Percentiles rank a stretch among this genome's conserved stretches.
Evolutionary conservation across 2,888 invertebrate genomes (phyloP).

Genomic region (Trissolcus brochymenae): DNA sequence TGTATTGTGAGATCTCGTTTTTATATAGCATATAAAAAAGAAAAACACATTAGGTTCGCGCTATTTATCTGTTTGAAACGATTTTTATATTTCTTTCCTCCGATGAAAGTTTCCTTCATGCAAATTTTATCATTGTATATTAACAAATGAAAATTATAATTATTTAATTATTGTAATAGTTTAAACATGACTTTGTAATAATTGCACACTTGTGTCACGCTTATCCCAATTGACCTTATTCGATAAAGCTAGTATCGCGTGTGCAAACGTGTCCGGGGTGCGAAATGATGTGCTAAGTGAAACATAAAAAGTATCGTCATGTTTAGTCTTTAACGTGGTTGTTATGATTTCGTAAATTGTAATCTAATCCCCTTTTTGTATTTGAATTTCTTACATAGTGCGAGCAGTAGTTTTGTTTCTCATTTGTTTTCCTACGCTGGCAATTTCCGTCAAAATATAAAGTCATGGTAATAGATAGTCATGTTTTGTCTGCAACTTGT

Average conservation of each 20-base stretch:
- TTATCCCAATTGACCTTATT: too few relatives aligned
- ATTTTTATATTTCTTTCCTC: too few relatives aligned
- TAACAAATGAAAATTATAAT: too few relatives aligned
- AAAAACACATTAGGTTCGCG: too few relatives aligned
- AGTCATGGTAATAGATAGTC: background rate
- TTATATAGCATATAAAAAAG: too few relatives aligned
- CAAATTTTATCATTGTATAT: too few relatives aligned
- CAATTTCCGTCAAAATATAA: constrained; percentile 9
- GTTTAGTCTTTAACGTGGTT: constrained; percentile 16
- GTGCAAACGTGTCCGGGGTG: background rate
- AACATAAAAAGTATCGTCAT: constrained; percentile 21
- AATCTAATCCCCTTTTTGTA: constrained; percentile 22
- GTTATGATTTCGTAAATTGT: constrained; percentile 27
- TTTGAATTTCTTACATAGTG: constrained; percentile 19
- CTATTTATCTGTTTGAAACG: too few relatives aligned
- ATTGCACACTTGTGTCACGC: too few relatives aligned
- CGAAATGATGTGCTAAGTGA: constrained; percentile 34
- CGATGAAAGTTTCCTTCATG: too few relatives aligned
- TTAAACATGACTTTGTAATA: too few relatives aligned
- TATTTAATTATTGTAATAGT: too few relatives aligned
- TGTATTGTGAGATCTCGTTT: too few relatives aligned
- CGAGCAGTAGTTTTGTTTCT: background rate
- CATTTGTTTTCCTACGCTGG: constrained; percentile 4
- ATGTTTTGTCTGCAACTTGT: constrained; percentile 2
- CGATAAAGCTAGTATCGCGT: background rate